Percentiles rank a stretch among this genome's conserved stretches.
Conservation (phyloP, 1,140 invertebrate genomes). For the Anadara kagoshimensis region DNA sequence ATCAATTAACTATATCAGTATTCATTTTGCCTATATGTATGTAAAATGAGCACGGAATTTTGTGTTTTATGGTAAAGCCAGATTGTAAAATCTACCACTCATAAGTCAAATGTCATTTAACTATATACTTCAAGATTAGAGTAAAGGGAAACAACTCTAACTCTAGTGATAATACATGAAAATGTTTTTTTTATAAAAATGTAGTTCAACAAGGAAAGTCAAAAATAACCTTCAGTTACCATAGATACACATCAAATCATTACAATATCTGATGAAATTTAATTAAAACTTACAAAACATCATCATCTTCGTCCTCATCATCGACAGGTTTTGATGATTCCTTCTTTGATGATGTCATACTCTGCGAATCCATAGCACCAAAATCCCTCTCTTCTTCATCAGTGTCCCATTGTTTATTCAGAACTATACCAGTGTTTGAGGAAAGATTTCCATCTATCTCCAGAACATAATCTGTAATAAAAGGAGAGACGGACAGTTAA, state of each 20-base stretch:
- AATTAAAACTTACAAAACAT: conserved; percentile 16
- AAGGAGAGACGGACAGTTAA: not conserved
- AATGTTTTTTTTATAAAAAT: no score
- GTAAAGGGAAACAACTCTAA: no score
- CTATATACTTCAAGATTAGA: no score
- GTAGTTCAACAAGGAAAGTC: no score
- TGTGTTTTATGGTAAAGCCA: no score
- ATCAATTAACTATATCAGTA: no score
- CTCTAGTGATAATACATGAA: no score
- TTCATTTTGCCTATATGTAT: no score
- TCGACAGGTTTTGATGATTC: conserved; percentile 4
- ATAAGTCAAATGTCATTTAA: no score
- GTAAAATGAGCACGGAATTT: no score
- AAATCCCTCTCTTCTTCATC: conserved; percentile 39
- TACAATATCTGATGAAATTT: not conserved
- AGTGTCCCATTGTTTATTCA: conserved; percentile 54
- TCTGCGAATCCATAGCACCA: not conserved
- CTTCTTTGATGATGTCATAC: conserved; percentile 10
- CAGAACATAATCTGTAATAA: conserved; percentile 65
- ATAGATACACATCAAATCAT: no score
- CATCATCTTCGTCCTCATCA: conserved; percentile 34
- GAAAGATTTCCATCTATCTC: conserved; percentile 62
- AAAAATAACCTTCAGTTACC: not conserved
- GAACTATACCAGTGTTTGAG: conserved; percentile 47
- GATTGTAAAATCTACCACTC: no score